phyloP scores from a whole-genome alignment of 2,113 vertebrate species.

The Emydura subglobosa region DNA sequence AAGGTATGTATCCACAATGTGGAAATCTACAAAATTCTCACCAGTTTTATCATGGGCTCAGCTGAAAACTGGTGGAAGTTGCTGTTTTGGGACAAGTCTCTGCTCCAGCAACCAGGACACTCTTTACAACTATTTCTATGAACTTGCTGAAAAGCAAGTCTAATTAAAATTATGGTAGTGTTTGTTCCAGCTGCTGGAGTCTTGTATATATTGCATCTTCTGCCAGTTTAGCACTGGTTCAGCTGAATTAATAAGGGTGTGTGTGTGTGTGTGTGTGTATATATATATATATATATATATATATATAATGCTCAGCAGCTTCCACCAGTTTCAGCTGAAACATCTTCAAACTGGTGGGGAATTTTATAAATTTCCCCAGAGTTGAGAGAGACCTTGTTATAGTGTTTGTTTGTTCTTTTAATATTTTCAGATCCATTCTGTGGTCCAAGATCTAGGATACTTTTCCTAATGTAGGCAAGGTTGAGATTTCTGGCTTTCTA shows the following conservation, averaged over 20 bases:
- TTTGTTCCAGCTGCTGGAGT: background rate
- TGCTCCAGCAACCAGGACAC: background rate
- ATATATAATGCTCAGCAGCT: background rate
- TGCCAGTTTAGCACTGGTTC: background rate
- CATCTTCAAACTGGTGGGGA: background rate
- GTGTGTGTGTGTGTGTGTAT: too few species aligned
- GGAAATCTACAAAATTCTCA: conserved; percentile 13
- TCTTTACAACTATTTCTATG: background rate
- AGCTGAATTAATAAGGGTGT: background rate
- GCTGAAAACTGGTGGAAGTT: background rate
- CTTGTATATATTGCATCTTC: background rate
- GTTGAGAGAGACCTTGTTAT: background rate
- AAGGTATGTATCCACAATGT: background rate
- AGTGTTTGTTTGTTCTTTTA: background rate
- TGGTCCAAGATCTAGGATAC: background rate
- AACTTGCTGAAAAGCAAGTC: background rate
- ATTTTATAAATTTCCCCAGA: background rate
- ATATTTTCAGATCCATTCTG: background rate
- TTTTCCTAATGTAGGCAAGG: background rate
- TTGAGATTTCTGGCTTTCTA: background rate
- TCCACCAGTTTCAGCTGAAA: background rate
- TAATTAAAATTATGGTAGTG: background rate
- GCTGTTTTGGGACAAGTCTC: background rate
- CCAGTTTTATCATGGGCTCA: background rate
- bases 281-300: background rate